A percentile compares a stretch with the other conserved stretches of the same genome.
Conservation (phyloP, 2,797 vertebrate genomes). For the Anableps anableps region DNA sequence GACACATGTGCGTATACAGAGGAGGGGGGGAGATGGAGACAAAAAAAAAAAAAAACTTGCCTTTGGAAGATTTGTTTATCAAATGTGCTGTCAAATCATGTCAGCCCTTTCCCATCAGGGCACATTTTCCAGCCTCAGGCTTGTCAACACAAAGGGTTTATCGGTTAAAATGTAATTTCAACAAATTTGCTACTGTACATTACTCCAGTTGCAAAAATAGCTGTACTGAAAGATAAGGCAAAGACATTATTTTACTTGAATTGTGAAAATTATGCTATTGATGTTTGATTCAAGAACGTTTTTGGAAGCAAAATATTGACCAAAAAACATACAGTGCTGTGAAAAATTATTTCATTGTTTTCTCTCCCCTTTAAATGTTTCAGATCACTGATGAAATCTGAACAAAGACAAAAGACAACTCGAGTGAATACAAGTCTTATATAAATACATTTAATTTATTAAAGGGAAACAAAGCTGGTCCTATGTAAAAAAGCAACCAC, state of each 20-base stretch:
- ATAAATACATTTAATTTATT: not conserved
- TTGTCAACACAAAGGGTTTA: constrained; percentile 51
- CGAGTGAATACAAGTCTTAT: not conserved
- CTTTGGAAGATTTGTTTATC: constrained; percentile 81
- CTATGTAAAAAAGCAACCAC: not conserved
- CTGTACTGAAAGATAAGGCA: constrained; percentile 22
- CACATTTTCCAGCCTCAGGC: constrained; percentile 67
- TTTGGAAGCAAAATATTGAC: constrained; percentile 51
- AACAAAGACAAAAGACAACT: not conserved
- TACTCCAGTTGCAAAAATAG: constrained; percentile 64
- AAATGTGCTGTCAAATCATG: constrained; percentile 82
- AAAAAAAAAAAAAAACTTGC: constrained; percentile 51
- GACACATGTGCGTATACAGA: constrained; percentile 40
- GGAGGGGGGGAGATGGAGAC: not conserved
- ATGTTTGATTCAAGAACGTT: constrained; percentile 35
- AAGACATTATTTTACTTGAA: constrained; percentile 57
- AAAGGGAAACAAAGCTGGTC: not conserved
- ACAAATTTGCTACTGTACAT: constrained; percentile 57
- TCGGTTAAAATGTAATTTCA: constrained; percentile 55
- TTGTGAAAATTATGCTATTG: constrained; percentile 69
- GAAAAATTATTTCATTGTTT: not conserved
- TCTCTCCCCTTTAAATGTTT: not conserved
- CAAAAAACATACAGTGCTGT: constrained; percentile 4
- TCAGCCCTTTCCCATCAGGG: constrained; percentile 73
- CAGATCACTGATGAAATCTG: not conserved